Evolutionary conservation across 1,140 invertebrate species (phyloP).

Genomic region (Semibalanus balanoides): DNA sequence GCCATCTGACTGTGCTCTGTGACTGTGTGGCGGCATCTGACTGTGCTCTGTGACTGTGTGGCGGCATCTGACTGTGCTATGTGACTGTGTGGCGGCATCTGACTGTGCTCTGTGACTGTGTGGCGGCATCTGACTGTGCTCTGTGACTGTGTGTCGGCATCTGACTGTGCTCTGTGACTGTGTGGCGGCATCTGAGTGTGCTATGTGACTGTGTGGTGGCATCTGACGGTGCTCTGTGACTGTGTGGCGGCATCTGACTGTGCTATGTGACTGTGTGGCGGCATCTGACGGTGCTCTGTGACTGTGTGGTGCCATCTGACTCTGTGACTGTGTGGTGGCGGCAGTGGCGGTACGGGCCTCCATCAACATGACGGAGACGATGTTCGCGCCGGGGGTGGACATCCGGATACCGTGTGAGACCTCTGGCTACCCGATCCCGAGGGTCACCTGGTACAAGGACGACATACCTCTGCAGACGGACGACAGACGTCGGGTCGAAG

Average conservation of each 20-base stretch:
- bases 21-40: too few species aligned
- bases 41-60: conserved; percentile 8
- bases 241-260: too few species aligned
- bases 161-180: too few species aligned
- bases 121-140: conserved; percentile 1
- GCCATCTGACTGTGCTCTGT: too few species aligned
- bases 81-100: background rate
- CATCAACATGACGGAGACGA: conserved; percentile 21
- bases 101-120: conserved; percentile 8
- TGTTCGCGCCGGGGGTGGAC: conserved; percentile 45
- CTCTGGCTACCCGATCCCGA: conserved; percentile 55
- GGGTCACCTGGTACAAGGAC: conserved; percentile 64
- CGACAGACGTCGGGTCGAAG: conserved; percentile 42
- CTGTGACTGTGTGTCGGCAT: too few species aligned
- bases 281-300: conserved; percentile 12
- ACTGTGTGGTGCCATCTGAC: conserved; percentile 8
- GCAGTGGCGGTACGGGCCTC: conserved; percentile 23
- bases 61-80: too few species aligned
- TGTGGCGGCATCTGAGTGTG: too few species aligned
- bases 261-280: conserved; percentile 10
- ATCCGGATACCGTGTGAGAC: conserved; percentile 56
- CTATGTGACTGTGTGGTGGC: too few species aligned
- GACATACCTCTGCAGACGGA: conserved; percentile 34
- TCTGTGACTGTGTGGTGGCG: conserved; percentile 6
- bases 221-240: too few species aligned